Base-by-base conservation (phyloP, 2,113 vertebrate species). In the Penelope pileata region DNA sequence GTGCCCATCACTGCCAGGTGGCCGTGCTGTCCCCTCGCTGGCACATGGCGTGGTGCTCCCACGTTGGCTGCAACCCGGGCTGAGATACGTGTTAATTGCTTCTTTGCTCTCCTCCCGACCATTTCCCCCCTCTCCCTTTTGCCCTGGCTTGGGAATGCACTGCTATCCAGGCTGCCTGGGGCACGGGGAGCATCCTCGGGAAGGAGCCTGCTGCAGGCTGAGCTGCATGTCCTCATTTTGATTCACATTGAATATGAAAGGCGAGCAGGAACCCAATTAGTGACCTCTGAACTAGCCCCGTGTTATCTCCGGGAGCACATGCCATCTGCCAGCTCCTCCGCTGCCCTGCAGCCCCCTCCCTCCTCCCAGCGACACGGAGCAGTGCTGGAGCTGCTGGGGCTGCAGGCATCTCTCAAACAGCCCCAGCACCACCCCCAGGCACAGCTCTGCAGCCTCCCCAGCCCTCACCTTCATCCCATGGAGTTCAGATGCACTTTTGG, bases 201-300 rank as follows among this genome's bases (percentile, higher is more conserved):
- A 66, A 59, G 79, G 79, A 72, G 74, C 68, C 30, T 0, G 36
- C 30, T 1, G 16, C 27, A 56, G 17, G n/a, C 54, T 54, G 72
- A 84, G 62, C 69, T 23, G 23, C 90, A 32, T 88, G 82, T 88
- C 96, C 91, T 91, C 85, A 64, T 80, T 94, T 93, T 75, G 70
- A 93, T 90, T 95, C 18, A 0, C 73, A 47, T 10, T 80, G 83
- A 89, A 76, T 77, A 91, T n/a, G 75, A 97, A 97, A 92, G 53
- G 92, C 84, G 84, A 95, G 92, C 92, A 96, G 89, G 96, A 97
- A 96, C 83, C 82, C 96, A 97, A 89, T 97, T 97, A 96, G 96
- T 93, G 84, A 96, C 96, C 97, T 94, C 79, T 97, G 97, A 98
- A 91, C 96, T 93, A 16, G 23, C 70, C 88, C 67, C 0, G 3